Evolutionary conservation across 2,797 vertebrate species (phyloP), one percentile per base, ranked within the genome.

Genomic region (Emydoidea blandingii): DNA sequence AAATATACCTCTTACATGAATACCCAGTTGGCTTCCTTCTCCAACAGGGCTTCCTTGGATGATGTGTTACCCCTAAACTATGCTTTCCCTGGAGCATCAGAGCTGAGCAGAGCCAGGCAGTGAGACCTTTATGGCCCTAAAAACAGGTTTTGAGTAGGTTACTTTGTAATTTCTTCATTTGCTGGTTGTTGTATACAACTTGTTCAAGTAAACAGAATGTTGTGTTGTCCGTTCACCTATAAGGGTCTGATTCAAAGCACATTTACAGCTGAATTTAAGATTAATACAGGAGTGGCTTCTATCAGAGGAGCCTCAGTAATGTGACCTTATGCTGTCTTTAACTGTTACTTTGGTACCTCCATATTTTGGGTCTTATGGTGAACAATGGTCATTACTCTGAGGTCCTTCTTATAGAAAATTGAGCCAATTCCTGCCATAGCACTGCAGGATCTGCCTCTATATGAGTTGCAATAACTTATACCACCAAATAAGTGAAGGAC

Each of bases 31-130:
- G 21, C 15, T 82, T 8, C 2, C 2, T 89, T 80, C 53, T 89
- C 27, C 25, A 85, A 62, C 5, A 4, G 8, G 78, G 31, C 31
- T 41, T 57, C 56, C 74, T 81, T 37, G 4, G 80, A 47, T 12
- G 23, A 12, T 0, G 0, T 25, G 41, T 8, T 92, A n/a, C 57
- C 81, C 23, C 52, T 34, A 37, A 34, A 49, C 4, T 79, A 9
- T 57, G n/a, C 25, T 85, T 93, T 86, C 9, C 54, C 1, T 3
- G 29, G n/a, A 88, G 8, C 8, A 57, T 19, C 5, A 80, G 6
- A 83, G 3, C 41, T 84, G 65, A 37, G 27, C 12, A 72, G 65
- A 91, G 41, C n/a, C 16, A 47, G 9, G 6, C 80, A 34, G 4
- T 47, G 57, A 25, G 92, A 41, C 16, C 3, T 4, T 3, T 0